Percentiles rank a stretch among this genome's conserved stretches.
Evolutionary conservation across 2,113 vertebrate genomes (phyloP).

Genomic region (Ptilorrhoa leucosticta): DNA sequence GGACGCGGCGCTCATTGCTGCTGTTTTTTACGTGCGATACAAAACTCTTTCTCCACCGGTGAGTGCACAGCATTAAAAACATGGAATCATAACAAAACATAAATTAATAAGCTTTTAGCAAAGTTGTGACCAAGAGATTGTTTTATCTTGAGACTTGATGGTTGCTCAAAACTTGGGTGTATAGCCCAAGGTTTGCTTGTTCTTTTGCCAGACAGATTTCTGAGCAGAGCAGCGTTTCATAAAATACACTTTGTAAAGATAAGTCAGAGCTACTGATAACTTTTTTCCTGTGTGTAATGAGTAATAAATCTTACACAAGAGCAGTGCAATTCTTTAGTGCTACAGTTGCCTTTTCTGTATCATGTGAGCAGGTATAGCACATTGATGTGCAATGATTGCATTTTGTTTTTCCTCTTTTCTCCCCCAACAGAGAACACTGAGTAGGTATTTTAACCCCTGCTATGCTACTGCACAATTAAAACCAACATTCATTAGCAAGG

Average conservation of each 20-base stretch:
- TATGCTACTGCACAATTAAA: slow-evolving; percentile 95
- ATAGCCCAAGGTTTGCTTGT: too few species aligned
- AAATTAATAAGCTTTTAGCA: neutral
- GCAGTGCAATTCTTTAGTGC: neutral
- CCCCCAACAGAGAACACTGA: slow-evolving; percentile 84
- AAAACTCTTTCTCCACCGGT: slow-evolving; percentile 95
- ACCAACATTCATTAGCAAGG: slow-evolving; percentile 97
- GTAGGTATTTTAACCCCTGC: slow-evolving; percentile 98
- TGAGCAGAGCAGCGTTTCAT: neutral
- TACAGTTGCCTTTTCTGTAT: neutral
- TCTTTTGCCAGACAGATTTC: neutral
- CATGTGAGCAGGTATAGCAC: neutral
- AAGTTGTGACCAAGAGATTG: neutral
- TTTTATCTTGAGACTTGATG: neutral
- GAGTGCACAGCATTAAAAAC: slow-evolving; percentile 59
- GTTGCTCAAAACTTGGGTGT: too few species aligned
- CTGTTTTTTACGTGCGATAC: slow-evolving; percentile 95
- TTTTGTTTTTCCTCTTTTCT: neutral
- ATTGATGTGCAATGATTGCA: neutral
- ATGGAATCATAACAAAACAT: rapidly evolving
- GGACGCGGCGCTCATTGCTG: slow-evolving; percentile 89
- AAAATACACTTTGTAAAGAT: neutral
- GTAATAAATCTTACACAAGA: neutral
- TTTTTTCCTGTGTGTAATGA: neutral
- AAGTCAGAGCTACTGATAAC: neutral